phyloP scores from a whole-genome alignment of 1,140 invertebrate genomes.

The Coptotermes formosanus region DNA sequence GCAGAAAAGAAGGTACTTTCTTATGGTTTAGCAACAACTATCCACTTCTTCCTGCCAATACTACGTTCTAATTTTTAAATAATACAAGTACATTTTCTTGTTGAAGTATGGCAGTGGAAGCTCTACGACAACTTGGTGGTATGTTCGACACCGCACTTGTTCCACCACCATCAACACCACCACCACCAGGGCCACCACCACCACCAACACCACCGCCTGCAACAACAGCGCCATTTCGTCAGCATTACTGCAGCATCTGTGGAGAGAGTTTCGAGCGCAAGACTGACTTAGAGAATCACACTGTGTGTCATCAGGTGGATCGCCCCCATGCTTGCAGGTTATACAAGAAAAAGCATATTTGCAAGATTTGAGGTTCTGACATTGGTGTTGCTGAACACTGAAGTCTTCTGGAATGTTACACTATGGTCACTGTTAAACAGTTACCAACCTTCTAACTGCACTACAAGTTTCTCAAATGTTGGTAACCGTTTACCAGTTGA shows the following conservation, averaged over 20 bases:
- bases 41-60: no score
- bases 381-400: no score
- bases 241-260: conserved; percentile 43
- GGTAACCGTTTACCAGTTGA: no score
- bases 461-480: no score
- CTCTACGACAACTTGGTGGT: conserved; percentile 50
- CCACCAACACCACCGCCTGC: conserved; percentile 35
- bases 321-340: conserved; percentile 44
- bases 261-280: conserved; percentile 48
- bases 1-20: no score
- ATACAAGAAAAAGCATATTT: not conserved
- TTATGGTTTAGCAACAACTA: no score
- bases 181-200: not conserved
- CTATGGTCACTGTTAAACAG: no score
- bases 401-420: no score
- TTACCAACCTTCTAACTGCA: no score
- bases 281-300: conserved; percentile 48
- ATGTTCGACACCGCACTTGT: conserved; percentile 40
- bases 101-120: conserved; percentile 51
- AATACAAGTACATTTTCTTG: not conserved
- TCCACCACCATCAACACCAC: not conserved
- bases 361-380: no score
- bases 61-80: not conserved
- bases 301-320: conserved; percentile 48
- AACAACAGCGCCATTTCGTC: conserved; percentile 41